Evolutionary conservation across 2,888 invertebrate genomes (phyloP), one percentile per base, ranked within the genome.

Genomic region (Prosapia bicincta): DNA sequence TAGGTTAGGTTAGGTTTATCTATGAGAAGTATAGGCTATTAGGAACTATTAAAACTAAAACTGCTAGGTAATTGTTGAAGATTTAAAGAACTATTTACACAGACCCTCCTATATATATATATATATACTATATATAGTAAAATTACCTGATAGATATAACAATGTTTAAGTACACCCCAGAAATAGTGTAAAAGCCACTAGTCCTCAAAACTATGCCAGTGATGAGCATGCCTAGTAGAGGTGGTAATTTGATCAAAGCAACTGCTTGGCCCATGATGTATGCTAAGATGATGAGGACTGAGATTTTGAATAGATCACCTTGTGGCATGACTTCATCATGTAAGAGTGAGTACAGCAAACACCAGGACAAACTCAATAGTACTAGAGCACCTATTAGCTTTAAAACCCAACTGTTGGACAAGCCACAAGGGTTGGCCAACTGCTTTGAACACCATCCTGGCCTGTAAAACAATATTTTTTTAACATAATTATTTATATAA

Each of bases 191-290:
- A 77, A 85, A 83, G 0, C 87, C 87, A 23, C 87, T 79, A 81
- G 88, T 88, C 70, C 86, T 83, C 72, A 88, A 85, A 9, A 87
- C 82, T 3, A 90, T 87, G 13, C 90, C 90, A 72, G 89, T 88
- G 68, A 90, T 83, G 0, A 90, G 83, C 90, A 90, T 90, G 15
- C 90, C 90, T 76, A 90, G 85, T 82, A 90, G 86, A 6, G 90
- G 90, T 0, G 90, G 88, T 3, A 88, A 67, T 23, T 76, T 68
- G 7, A 78, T 15, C 25, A 79, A 65, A 9, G 72, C 79, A 0
- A 79, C 79, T 24, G 81, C 26, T 65, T 80, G 77, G 13, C 82
- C 82, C 24, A 78, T 78, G 9, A 80, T 75, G 73, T 80, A 80
- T 26, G 81, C 81, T n/a, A 77, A 68, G 2, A 81, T 30, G 65